Evolutionary conservation across 2,797 vertebrate species (phyloP), one percentile per base, ranked within the genome.

Genomic region (Myotis findleyi): DNA sequence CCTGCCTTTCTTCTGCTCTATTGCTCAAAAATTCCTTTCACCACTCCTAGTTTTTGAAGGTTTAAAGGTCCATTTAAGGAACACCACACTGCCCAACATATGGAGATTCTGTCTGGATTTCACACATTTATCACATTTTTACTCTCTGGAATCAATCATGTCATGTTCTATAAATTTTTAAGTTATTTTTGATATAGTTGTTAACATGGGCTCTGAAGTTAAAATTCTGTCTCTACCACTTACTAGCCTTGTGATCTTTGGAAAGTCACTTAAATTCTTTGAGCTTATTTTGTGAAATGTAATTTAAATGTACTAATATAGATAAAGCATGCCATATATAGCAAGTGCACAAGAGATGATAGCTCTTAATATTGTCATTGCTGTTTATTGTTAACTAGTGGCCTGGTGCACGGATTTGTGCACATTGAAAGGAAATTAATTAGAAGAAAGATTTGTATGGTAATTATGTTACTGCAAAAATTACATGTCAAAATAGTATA

Each of bases 351-450:
- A 76, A 81, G 38, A 82, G 82, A 36, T 47, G 57, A 68, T 27
- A 57, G 11, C n/a, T 84, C 49, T 80, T 80, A 91, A 64, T 80
- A 84, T 47, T 82, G 53, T 86, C 38, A 59, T 90, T 51, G 57
- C 6, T 68, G 2, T 88, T 87, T 81, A 81, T 62, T 90, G 57
- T 44, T 87, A 91, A 86, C 11, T 14, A 59, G 57, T 59, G 57
- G 25, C 25, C 57, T 59, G 25, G 25, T 59, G 57, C 25, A 30
- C 2, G 5, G 57, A 10, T 59, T 59, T 30, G 25, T 59, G 25
- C 57, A 59, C 57, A 59, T 59, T 59, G 57, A 59, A 59, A 59
- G 57, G 12, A 59, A 59, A 59, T 59, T 59, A 59, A 59, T 30
- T 59, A 59, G 57, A 59, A 59, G 25, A 59, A 59, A 59, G 25